phyloP scores from a whole-genome alignment of 1,140 invertebrate genomes.

The Gryon sp. region DNA sequence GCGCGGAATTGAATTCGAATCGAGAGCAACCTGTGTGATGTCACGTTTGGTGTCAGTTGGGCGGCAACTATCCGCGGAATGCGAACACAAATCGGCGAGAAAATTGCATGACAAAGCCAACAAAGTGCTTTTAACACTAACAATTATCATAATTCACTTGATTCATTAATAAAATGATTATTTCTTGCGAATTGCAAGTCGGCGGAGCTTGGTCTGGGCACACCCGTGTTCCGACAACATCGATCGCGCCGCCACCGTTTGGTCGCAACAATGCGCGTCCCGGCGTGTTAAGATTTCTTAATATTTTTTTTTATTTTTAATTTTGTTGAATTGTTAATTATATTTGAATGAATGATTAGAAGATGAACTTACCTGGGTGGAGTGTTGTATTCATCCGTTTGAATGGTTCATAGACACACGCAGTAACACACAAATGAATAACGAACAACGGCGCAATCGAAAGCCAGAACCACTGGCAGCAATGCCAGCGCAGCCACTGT shows the following conservation, averaged over 20 bases:
- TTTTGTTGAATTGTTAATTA: not conserved
- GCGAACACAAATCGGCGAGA: not conserved
- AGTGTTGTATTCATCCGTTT: conserved; percentile 27
- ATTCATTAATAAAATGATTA: no score
- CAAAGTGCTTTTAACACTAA: no score
- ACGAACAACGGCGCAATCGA: conserved; percentile 1
- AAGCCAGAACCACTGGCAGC: conserved; percentile 39
- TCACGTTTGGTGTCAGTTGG: conserved; percentile 8
- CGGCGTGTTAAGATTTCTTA: not conserved
- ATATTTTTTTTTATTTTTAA: not conserved
- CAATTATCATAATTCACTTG: no score
- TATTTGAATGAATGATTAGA: no score
- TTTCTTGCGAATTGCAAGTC: no score
- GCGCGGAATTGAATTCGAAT: not conserved
- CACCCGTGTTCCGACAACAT: conserved; percentile 68
- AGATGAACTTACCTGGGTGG: not conserved
- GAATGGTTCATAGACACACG: conserved; percentile 3
- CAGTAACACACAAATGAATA: no score
- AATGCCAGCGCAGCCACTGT: conserved; percentile 46
- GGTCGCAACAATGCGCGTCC: not conserved
- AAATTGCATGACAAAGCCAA: conserved; percentile 32
- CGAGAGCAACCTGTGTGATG: conserved; percentile 13
- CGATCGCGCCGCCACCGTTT: conserved; percentile 64
- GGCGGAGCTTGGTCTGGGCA: conserved; percentile 64
- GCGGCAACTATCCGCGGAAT: conserved; percentile 14